Conservation (phyloP, 2,888 invertebrate genomes). For the Dicyrtomina minuta region DNA sequence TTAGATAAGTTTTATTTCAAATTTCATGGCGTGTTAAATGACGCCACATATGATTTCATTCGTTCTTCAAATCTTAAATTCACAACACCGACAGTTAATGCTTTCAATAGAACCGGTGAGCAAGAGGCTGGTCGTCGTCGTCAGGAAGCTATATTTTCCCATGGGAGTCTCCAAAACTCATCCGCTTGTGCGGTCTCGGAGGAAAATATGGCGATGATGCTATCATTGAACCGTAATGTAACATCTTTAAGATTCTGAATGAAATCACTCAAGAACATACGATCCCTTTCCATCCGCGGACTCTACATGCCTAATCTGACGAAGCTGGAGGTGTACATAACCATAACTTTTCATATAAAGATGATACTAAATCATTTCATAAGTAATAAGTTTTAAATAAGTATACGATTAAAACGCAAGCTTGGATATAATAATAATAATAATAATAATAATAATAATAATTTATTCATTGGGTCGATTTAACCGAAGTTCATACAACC, state of each 20-base stretch:
- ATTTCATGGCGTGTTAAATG: background rate
- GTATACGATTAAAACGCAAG: no score
- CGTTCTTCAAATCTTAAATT: background rate
- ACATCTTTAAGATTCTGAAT: background rate
- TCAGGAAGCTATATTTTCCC: background rate
- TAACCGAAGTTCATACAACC: no score
- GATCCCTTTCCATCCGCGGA: no score
- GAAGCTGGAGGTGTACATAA: no score
- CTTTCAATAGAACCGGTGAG: background rate
- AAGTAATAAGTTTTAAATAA: no score
- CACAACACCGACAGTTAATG: background rate
- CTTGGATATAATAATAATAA: no score
- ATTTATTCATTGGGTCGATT: no score
- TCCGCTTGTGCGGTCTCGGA: background rate
- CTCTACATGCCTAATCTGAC: no score
- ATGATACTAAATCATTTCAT: no score
- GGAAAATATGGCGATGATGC: background rate
- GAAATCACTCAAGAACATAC: background rate
- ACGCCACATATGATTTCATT: slow-evolving; percentile 1
- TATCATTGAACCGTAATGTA: background rate
- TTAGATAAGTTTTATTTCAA: background rate
- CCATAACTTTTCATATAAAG: no score
- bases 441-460: no score
- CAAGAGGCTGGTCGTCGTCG: background rate
- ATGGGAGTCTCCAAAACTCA: background rate